These are phyloP conservation scores for Lasioglossum pauxillum DNA, from an alignment of 2,888 invertebrate genomes.

Conservation along the genomic window DNA sequence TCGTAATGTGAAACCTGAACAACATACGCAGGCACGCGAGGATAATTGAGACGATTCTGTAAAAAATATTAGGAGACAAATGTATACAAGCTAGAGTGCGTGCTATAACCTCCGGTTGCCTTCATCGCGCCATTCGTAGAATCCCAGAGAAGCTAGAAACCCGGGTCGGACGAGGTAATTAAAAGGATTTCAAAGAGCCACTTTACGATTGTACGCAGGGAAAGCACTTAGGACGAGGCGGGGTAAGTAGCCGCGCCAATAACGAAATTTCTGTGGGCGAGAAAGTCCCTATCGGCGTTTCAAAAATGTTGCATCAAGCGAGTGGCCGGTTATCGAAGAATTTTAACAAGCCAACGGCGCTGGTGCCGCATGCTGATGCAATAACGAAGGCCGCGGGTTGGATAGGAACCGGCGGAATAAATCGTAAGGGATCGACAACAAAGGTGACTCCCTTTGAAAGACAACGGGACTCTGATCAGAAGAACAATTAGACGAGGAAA, in stretches of 20 bases:
- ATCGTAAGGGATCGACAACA: conserved; percentile 20
- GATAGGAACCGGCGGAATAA: background rate
- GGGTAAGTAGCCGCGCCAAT: background rate
- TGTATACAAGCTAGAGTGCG: background rate
- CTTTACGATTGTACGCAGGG: background rate
- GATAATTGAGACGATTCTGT: background rate
- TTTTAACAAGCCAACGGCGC: conserved; percentile 23
- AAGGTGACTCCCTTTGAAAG: conserved; percentile 35
- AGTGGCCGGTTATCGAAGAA: conserved; percentile 10
- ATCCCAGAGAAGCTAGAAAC: background rate
- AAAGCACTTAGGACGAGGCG: background rate
- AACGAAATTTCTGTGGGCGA: conserved; percentile 1
- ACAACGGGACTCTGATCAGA: conserved; percentile 40
- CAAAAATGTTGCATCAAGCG: conserved; percentile 16
- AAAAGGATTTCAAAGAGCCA: conserved; percentile 6
- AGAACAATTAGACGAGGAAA: conserved; percentile 59
- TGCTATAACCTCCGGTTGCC: background rate
- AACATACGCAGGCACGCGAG: too few species aligned
- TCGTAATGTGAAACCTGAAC: too few species aligned
- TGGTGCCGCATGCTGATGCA: background rate
- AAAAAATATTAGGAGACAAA: background rate
- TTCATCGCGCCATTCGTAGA: background rate
- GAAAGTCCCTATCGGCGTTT: background rate
- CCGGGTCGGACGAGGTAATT: background rate
- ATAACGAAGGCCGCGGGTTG: background rate